Percentiles rank a stretch among this genome's conserved stretches.
Conservation (phyloP, 2,888 invertebrate genomes). For the Brenthis daphne region DNA sequence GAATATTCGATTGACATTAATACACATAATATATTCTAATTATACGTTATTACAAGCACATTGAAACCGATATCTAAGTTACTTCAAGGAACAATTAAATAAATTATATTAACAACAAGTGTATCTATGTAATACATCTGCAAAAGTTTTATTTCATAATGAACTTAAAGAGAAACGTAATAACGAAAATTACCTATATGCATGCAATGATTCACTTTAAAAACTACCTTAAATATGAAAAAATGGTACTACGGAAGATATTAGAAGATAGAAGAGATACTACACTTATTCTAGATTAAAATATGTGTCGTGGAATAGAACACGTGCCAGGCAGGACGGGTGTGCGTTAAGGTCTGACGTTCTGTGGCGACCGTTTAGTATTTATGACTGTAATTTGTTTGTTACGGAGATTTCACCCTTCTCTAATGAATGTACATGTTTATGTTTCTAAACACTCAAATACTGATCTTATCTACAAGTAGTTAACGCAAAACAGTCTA, state of each 20-base stretch:
- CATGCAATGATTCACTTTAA: constrained; percentile 19
- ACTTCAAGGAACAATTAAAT: not conserved
- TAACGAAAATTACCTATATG: not conserved
- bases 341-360: constrained; percentile 66
- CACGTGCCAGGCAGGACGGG: constrained; percentile 78
- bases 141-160: not conserved
- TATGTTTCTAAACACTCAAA: not conserved
- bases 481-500: too few relatives aligned
- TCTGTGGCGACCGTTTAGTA: constrained; percentile 43
- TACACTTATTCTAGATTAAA: constrained; percentile 34
- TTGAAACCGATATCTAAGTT: not conserved
- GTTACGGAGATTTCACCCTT: constrained; percentile 16
- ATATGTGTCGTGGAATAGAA: constrained; percentile 78
- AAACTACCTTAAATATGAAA: constrained; percentile 35
- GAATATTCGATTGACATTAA: not conserved
- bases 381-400: constrained; percentile 46
- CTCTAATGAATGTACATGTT: not conserved
- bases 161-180: not conserved
- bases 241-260: constrained; percentile 33
- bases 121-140: not conserved
- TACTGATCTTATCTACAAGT: too few relatives aligned
- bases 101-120: not conserved
- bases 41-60: not conserved
- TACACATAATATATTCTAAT: not conserved
- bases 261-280: constrained; percentile 35